Evolutionary conservation across 2,888 invertebrate genomes (phyloP).

Genomic region (Epirrhoe alternata): DNA sequence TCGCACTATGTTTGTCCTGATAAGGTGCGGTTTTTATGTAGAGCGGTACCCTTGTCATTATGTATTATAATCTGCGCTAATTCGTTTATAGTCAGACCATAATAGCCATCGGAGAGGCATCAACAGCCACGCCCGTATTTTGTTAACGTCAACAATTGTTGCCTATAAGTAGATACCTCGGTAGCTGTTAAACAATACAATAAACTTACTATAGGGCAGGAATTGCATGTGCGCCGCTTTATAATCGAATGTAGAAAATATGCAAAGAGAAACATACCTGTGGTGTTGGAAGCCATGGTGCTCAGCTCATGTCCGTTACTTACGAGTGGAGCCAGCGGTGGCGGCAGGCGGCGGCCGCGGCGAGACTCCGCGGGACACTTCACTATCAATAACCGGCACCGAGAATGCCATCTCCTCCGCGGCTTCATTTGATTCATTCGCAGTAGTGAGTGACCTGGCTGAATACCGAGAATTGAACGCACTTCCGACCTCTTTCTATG

Average conservation of each 20-base stretch:
- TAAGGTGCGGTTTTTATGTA: slow-evolving; percentile 52
- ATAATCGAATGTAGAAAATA: not conserved
- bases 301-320: slow-evolving; percentile 44
- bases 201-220: slow-evolving; percentile 2
- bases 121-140: slow-evolving; percentile 69
- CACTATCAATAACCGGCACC: slow-evolving; percentile 68
- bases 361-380: slow-evolving; percentile 55
- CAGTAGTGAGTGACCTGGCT: slow-evolving; percentile 66
- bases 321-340: slow-evolving; percentile 32
- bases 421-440: slow-evolving; percentile 63
- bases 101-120: slow-evolving; percentile 56
- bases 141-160: slow-evolving; percentile 51
- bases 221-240: not conserved
- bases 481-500: slow-evolving; percentile 72
- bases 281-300: slow-evolving; percentile 35
- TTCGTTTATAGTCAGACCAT: slow-evolving; percentile 61
- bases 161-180: slow-evolving; percentile 20
- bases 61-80: slow-evolving; percentile 62
- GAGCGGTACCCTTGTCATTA: slow-evolving; percentile 42
- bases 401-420: slow-evolving; percentile 60
- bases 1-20: slow-evolving; percentile 45
- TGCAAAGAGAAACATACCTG: slow-evolving; percentile 38
- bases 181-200: slow-evolving; percentile 38
- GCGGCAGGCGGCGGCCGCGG: slow-evolving; percentile 28
- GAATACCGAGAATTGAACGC: slow-evolving; percentile 70